Conservation (phyloP, 2,797 vertebrate genomes). For the Anas acuta region DNA sequence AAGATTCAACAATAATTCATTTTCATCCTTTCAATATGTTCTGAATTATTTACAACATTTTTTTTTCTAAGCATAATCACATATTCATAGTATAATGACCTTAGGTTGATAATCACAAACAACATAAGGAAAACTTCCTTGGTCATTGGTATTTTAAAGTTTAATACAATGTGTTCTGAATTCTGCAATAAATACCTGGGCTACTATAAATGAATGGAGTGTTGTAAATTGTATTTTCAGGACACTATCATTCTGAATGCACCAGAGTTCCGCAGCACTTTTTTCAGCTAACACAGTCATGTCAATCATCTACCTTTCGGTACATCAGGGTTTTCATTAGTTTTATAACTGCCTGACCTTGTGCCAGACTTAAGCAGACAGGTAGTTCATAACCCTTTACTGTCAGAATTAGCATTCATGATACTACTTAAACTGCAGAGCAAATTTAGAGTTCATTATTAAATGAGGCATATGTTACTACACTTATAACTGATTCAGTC, state of each 20-base stretch:
- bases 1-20: constrained; percentile 40
- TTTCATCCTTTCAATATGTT: constrained; percentile 29
- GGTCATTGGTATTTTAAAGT: background rate
- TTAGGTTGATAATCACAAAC: background rate
- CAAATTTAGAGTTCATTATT: constrained; percentile 81
- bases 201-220: constrained; percentile 57
- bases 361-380: constrained; percentile 58
- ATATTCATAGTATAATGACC: background rate
- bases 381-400: constrained; percentile 80
- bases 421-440: constrained; percentile 73
- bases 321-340: constrained; percentile 72
- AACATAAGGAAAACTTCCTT: background rate
- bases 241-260: constrained; percentile 67
- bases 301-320: constrained; percentile 76
- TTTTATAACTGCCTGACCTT: constrained; percentile 75
- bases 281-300: constrained; percentile 8
- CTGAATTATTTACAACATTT: background rate
- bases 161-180: constrained; percentile 22
- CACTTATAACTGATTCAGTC: constrained; percentile 77
- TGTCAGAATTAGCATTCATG: constrained; percentile 80
- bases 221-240: constrained; percentile 67
- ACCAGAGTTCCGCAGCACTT: constrained; percentile 35
- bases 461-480: constrained; percentile 82
- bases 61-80: background rate
- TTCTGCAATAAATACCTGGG: constrained; percentile 26